Conservation (phyloP, 1,140 invertebrate genomes). For the Chlorops oryzae region DNA sequence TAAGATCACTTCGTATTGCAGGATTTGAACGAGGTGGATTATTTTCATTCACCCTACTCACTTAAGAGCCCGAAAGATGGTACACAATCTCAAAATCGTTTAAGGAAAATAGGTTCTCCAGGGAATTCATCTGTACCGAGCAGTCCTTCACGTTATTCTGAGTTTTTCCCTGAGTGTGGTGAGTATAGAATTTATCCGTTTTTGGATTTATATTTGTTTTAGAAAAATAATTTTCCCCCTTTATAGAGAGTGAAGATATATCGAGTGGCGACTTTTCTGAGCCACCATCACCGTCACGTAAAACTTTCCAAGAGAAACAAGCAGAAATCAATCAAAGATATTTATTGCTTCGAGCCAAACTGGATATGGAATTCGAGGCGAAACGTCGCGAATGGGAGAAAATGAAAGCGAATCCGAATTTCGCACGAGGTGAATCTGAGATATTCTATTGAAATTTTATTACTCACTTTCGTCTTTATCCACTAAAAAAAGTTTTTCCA, state of each 20-base stretch:
- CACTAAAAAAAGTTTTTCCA: no score
- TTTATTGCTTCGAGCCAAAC: conserved; percentile 59
- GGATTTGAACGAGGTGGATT: conserved; percentile 46
- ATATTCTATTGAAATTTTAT: neutral
- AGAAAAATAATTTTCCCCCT: neutral
- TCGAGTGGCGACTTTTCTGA: conserved; percentile 46
- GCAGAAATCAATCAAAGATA: conserved; percentile 57
- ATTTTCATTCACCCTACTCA: conserved; percentile 30
- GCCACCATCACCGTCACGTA: conserved; percentile 32
- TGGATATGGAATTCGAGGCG: conserved; percentile 64
- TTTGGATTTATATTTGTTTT: neutral
- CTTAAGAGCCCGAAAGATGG: conserved; percentile 38
- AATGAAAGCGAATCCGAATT: conserved; percentile 10
- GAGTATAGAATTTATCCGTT: conserved; percentile 17
- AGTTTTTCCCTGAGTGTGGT: conserved; percentile 58
- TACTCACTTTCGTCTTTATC: neutral
- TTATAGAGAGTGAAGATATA: conserved; percentile 43
- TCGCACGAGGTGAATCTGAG: conserved; percentile 1
- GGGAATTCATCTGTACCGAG: conserved; percentile 58
- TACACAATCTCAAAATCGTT: conserved; percentile 20
- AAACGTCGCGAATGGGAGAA: conserved; percentile 69
- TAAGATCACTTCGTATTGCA: conserved; percentile 3
- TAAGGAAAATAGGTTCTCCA: conserved; percentile 24
- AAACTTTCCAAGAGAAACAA: conserved; percentile 38
- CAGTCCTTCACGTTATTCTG: conserved; percentile 58